These are phyloP conservation scores for Zaprionus gabonicus DNA, from an alignment of 1,140 invertebrate species.

Conservation along the genomic window DNA sequence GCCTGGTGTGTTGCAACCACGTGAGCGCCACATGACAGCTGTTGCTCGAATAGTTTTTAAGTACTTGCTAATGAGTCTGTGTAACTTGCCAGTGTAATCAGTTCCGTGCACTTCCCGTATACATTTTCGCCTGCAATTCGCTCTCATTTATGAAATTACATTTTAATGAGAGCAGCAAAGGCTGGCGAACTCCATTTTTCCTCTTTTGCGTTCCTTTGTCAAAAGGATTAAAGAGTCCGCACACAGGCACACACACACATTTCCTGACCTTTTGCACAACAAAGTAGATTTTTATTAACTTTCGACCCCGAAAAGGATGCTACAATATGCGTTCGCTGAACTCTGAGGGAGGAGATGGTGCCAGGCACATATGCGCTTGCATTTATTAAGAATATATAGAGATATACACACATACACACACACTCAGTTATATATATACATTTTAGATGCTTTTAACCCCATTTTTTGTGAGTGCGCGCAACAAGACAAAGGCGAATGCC, in stretches of 20 bases:
- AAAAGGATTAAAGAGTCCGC: neutral
- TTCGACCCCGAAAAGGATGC: conserved; percentile 1
- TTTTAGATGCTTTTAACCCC: conserved; percentile 26
- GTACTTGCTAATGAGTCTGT: conserved; percentile 76
- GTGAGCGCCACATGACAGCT: conserved; percentile 64
- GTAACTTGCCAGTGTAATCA: conserved; percentile 42
- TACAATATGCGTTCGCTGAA: neutral
- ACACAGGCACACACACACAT: neutral
- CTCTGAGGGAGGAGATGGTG: neutral
- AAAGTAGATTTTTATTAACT: conserved; percentile 7
- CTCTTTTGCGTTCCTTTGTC: neutral
- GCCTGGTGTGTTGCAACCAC: conserved; percentile 26
- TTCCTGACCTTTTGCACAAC: neutral
- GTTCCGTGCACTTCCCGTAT: neutral
- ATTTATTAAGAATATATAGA: conserved; percentile 30
- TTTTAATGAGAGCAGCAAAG: neutral
- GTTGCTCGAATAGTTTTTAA: conserved; percentile 78
- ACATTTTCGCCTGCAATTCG: neutral
- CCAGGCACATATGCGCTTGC: conserved; percentile 4
- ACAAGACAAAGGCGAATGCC: conserved; percentile 33
- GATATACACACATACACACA: neutral
- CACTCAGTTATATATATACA: neutral
- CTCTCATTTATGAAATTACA: conserved; percentile 1
- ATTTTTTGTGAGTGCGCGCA: conserved; percentile 16
- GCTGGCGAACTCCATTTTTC: neutral